Conservation (phyloP, 2,888 invertebrate genomes). For the Spatulosminthurus flaviceps region DNA sequence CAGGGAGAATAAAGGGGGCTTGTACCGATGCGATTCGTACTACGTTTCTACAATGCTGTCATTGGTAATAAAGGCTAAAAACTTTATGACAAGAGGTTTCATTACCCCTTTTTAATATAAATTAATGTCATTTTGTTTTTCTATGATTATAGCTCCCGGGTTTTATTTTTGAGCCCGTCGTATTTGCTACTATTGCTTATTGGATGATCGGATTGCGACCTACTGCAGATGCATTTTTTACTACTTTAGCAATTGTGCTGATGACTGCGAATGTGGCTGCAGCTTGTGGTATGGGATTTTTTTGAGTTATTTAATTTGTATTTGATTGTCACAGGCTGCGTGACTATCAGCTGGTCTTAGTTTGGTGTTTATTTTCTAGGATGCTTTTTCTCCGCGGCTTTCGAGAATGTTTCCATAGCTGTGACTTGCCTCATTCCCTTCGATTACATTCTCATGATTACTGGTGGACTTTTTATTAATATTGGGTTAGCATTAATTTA, state of each 20-base stretch:
- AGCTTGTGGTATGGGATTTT: constrained; percentile 76
- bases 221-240: constrained; percentile 75
- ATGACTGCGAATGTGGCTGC: constrained; percentile 87
- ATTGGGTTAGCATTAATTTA: constrained; percentile 73
- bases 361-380: too few species aligned
- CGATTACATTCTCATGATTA: constrained; percentile 86
- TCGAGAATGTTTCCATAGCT: constrained; percentile 80
- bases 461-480: constrained; percentile 84
- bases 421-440: constrained; percentile 87
- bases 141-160: constrained; percentile 80
- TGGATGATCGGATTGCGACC: constrained; percentile 83
- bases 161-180: constrained; percentile 80
- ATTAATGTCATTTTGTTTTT: not conserved
- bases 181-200: constrained; percentile 85
- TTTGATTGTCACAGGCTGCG: too few species aligned
- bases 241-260: constrained; percentile 76
- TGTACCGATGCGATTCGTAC: constrained; percentile 82
- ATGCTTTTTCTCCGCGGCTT: constrained; percentile 84
- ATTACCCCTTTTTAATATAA: not conserved
- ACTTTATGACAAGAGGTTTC: too few species aligned
- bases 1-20: constrained; percentile 82
- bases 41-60: constrained; percentile 82
- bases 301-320: not conserved
- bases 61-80: constrained; percentile 79
- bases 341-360: too few species aligned